Conservation (phyloP, 2,888 invertebrate genomes). For the Calephelis perditalis region DNA sequence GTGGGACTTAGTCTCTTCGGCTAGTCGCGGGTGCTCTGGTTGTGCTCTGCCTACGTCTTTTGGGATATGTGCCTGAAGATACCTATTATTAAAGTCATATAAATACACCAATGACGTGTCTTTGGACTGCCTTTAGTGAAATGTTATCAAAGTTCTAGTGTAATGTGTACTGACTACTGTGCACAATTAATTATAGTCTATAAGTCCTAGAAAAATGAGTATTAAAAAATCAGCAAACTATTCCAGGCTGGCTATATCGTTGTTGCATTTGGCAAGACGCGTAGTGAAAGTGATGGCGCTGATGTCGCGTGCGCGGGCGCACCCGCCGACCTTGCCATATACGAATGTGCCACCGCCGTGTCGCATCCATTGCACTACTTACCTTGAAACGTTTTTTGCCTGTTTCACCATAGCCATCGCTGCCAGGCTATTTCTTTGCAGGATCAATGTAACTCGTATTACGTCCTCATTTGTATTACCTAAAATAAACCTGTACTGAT, state of each 20-base stretch:
- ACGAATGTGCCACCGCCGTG: constrained; percentile 36
- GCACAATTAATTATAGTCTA: no score
- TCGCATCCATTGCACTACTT: constrained; percentile 44
- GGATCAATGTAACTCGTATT: neutral
- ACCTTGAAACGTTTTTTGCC: constrained; percentile 50
- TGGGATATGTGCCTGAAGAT: no score
- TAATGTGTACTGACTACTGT: no score
- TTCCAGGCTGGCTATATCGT: constrained; percentile 36
- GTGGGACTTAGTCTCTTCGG: no score
- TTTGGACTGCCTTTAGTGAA: no score
- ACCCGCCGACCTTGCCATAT: constrained; percentile 73
- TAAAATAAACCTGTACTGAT: neutral
- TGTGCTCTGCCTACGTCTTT: no score
- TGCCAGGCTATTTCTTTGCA: constrained; percentile 21
- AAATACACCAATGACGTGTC: no score
- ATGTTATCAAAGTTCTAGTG: no score
- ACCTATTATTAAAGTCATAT: no score
- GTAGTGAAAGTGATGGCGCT: constrained; percentile 73
- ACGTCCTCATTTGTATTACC: neutral
- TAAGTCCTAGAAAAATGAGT: neutral
- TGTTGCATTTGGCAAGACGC: constrained; percentile 56
- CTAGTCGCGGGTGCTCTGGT: no score
- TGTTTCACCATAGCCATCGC: constrained; percentile 41
- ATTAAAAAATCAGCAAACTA: neutral
- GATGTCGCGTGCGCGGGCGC: constrained; percentile 64